These are phyloP conservation scores for Petrosia ficiformis DNA, from an alignment of 37 sponge, comb jelly and placozoan species.

Conservation along the genomic window DNA sequence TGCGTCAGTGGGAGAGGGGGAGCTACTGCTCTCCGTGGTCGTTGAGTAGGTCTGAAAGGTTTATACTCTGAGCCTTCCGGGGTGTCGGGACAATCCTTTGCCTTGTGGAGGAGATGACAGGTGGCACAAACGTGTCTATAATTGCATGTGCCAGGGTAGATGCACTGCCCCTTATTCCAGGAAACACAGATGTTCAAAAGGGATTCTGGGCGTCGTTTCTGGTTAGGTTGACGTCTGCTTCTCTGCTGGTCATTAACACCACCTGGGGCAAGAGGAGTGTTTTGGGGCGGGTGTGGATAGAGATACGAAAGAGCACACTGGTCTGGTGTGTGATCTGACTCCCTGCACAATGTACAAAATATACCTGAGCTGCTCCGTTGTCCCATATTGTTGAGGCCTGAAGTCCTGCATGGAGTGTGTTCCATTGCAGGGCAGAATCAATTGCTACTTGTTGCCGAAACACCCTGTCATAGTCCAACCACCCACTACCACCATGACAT, in stretches of 20 bases:
- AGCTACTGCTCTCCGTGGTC: no score
- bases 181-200: no score
- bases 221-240: neutral
- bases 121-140: neutral
- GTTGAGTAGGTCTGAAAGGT: no score
- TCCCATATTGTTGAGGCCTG: neutral
- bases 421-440: neutral
- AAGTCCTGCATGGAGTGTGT: constrained; percentile 9
- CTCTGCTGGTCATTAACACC: neutral
- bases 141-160: neutral
- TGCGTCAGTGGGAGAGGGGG: neutral
- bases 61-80: no score
- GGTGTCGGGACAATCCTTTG: neutral
- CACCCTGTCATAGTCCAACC: neutral
- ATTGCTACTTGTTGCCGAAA: constrained; percentile 4
- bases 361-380: no score
- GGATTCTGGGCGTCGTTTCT: no score
- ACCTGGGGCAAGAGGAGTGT: neutral
- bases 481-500: no score
- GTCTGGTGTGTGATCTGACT: constrained; percentile 13
- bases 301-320: constrained; percentile 1
- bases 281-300: neutral
- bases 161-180: no score
- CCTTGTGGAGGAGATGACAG: neutral
- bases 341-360: constrained; percentile 33